A percentile compares a stretch with the other conserved stretches of the same genome.
phyloP scores from a whole-genome alignment of 2,113 vertebrate species.

The Pelecanus crispus region DNA sequence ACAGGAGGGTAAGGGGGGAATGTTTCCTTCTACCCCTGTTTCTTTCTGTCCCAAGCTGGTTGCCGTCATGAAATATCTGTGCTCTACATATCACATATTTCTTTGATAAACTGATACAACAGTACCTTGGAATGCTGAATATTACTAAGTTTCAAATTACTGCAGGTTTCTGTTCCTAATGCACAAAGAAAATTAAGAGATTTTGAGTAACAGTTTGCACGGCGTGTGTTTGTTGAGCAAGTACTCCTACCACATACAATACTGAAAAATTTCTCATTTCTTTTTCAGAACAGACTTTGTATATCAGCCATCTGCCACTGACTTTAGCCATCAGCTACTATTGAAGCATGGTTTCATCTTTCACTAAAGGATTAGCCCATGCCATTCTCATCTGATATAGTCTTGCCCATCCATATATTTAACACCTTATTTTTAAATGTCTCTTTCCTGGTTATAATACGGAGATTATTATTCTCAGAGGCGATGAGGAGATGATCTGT shows the following conservation, averaged over 20 bases:
- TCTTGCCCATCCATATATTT: slow-evolving; percentile 41
- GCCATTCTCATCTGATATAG: slow-evolving; percentile 52
- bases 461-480: not conserved
- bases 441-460: not conserved
- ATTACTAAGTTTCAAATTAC: not conserved
- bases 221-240: not conserved
- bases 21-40: not conserved
- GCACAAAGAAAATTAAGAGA: not conserved
- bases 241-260: not conserved
- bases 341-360: slow-evolving; percentile 35
- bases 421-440: slow-evolving; percentile 45
- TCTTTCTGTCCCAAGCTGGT: not conserved
- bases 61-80: not conserved
- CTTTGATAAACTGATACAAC: not conserved
- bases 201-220: not conserved
- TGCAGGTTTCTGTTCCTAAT: not conserved
- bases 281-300: slow-evolving; percentile 16
- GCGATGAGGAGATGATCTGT: not conserved
- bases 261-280: not conserved
- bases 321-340: slow-evolving; percentile 26
- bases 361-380: slow-evolving; percentile 54
- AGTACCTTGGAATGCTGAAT: not conserved
- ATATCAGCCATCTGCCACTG: not conserved
- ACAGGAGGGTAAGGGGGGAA: not conserved
- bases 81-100: not conserved